Evolutionary conservation across 2,888 invertebrate genomes (phyloP).

Genomic region (Tanypteryx hageni): DNA sequence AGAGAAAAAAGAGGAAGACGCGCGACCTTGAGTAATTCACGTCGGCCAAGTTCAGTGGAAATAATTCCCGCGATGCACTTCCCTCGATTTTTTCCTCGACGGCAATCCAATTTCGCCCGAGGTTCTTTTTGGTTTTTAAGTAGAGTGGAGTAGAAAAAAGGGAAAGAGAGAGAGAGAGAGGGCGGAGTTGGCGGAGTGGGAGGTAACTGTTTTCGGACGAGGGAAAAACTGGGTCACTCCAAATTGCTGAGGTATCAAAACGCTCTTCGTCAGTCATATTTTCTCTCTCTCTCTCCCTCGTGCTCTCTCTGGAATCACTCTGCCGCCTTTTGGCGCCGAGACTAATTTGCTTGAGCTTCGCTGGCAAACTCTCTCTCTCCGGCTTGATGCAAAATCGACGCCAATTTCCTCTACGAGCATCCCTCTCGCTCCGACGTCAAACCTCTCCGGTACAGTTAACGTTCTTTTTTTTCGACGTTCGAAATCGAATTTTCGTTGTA

Average conservation of each 20-base stretch:
- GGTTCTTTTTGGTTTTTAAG: neutral
- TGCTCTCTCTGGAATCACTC: constrained; percentile 8
- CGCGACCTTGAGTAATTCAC: neutral
- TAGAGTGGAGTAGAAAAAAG: neutral
- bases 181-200: neutral
- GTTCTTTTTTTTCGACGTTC: neutral
- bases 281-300: neutral
- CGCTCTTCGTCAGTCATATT: constrained; percentile 8
- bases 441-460: neutral
- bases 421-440: neutral
- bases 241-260: constrained; percentile 35
- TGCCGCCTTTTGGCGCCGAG: constrained; percentile 36
- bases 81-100: neutral
- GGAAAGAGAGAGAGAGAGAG: neutral
- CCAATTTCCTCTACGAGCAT: constrained; percentile 21
- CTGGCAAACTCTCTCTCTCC: neutral
- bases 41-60: neutral
- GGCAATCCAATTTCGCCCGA: neutral
- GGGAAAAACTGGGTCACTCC: constrained; percentile 53
- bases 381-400: constrained; percentile 35
- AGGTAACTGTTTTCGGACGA: constrained; percentile 39
- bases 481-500: neutral
- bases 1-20: too few relatives aligned
- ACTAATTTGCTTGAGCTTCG: constrained; percentile 44
- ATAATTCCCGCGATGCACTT: neutral